Evolutionary conservation across 2,888 invertebrate species (phyloP).

Genomic region (Tetragonisca angustula): DNA sequence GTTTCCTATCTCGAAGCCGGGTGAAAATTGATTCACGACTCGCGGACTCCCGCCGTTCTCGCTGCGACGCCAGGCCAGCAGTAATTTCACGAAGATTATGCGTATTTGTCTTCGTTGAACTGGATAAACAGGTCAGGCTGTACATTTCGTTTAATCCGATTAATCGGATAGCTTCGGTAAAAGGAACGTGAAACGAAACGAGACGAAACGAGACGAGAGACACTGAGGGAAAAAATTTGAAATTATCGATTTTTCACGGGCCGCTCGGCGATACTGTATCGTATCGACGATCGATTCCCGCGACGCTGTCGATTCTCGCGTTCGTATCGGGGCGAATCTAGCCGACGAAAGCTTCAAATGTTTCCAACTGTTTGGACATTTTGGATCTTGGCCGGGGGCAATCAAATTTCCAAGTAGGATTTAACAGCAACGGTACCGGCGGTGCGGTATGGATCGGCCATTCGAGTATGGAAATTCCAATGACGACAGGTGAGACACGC

Average conservation of each 20-base stretch:
- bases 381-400: conserved; percentile 27
- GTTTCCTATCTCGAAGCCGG: not conserved
- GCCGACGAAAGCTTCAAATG: conserved; percentile 57
- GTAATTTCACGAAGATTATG: not conserved
- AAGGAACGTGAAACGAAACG: not conserved
- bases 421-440: not conserved
- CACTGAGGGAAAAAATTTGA: not conserved
- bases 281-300: conserved; percentile 8
- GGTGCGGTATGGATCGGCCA: conserved; percentile 27
- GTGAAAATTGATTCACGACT: not conserved
- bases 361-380: conserved; percentile 54
- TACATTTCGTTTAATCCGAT: not conserved
- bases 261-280: not conserved
- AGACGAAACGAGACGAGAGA: not conserved
- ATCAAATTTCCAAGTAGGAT: conserved; percentile 63
- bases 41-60: too few relatives aligned
- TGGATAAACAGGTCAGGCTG: not conserved
- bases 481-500: conserved; percentile 42
- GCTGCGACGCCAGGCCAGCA: not conserved
- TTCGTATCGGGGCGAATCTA: not conserved
- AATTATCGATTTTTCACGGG: not conserved
- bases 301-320: not conserved
- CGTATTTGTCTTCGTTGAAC: not conserved
- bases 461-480: not conserved
- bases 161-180: not conserved